Base-by-base conservation (phyloP, 2,888 invertebrate species). In the Chrysomela aeneicollis region DNA sequence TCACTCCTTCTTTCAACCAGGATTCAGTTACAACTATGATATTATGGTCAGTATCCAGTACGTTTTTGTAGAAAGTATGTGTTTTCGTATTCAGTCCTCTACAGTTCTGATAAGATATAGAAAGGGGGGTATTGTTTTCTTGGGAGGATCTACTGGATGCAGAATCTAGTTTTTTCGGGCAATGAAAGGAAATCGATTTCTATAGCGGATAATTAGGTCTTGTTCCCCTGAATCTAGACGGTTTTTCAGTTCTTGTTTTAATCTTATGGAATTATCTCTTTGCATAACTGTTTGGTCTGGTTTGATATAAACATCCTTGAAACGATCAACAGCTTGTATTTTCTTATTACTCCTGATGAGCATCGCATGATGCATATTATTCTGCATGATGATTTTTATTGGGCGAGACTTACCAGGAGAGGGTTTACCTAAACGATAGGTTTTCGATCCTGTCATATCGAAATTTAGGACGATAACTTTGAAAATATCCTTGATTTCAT, bases 311-410 rank as follows among this genome's bases (percentile, higher is more conserved):
- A 54, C 9, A 35, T 54, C 54, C 42, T 35, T 54, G 10, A 37
- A 35, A n/a, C 19, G 1, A 35, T 53, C 53, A 32, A 53, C 26
- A 30, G 32, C 53, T n/a, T 53, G 53, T 53, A 53, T 30, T 35
- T 53, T 53, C 17, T 15, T 30, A 53, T 53, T 53, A 6, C 17
- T 35, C 17, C 17, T 17, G 35, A 53, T 30, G 8, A 53, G 53
- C 35, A 32, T 30, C 9, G 53, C 2, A 50, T 18, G 18, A n/a
- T 50, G 50, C 2, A 2, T 9, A 19, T 50, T 50, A 21, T 19
- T 50, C 3, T 1, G 50, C 50, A 50, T 50, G 19, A 50, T 19
- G 19, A 19, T 50, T 9, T 50, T 19, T 19, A 50, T 19, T 21
- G 50, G 50, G 4, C 50, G 50, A 8, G 2, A 21, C 19, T 50